Evolutionary conservation across 2,113 vertebrate genomes (phyloP).

Genomic region (Hepsetus odoe): DNA sequence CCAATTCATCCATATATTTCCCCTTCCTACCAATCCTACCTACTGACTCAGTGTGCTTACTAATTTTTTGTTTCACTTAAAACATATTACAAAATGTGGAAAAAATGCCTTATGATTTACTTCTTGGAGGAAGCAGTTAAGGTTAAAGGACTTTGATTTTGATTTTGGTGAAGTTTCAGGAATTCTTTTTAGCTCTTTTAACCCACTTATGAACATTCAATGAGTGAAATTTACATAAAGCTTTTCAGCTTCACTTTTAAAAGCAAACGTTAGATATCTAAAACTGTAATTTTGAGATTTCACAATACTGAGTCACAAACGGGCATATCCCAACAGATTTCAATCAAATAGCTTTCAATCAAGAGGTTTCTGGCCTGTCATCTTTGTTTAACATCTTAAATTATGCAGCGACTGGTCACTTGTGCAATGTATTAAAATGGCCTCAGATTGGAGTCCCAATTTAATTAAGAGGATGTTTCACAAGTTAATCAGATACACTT

Average conservation of each 20-base stretch:
- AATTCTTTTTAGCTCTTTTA: too few relatives aligned
- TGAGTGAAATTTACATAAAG: background rate
- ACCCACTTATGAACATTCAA: background rate
- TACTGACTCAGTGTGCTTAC: too few relatives aligned
- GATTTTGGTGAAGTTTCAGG: too few relatives aligned
- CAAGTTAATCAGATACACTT: conserved; percentile 76
- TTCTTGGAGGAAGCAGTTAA: too few relatives aligned
- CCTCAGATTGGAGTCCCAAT: conserved; percentile 63
- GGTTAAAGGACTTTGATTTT: too few relatives aligned
- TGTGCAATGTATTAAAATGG: conserved; percentile 56
- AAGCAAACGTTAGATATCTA: background rate
- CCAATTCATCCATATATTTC: too few relatives aligned
- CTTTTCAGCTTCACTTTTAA: background rate
- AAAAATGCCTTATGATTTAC: too few relatives aligned
- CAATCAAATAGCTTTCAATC: conserved; percentile 28
- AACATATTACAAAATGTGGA: too few relatives aligned
- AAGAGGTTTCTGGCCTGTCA: conserved; percentile 38
- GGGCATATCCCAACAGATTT: conserved; percentile 15
- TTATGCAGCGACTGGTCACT: conserved; percentile 56
- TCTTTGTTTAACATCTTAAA: conserved; percentile 47
- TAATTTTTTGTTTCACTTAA: too few relatives aligned
- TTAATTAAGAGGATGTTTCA: conserved; percentile 71
- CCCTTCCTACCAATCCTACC: too few relatives aligned
- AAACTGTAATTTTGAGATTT: background rate
- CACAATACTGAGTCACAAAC: conserved; percentile 1